Percentiles rank a stretch among this genome's conserved stretches.
Conservation (phyloP, 2,113 vertebrate genomes). For the Camelus bactrianus region DNA sequence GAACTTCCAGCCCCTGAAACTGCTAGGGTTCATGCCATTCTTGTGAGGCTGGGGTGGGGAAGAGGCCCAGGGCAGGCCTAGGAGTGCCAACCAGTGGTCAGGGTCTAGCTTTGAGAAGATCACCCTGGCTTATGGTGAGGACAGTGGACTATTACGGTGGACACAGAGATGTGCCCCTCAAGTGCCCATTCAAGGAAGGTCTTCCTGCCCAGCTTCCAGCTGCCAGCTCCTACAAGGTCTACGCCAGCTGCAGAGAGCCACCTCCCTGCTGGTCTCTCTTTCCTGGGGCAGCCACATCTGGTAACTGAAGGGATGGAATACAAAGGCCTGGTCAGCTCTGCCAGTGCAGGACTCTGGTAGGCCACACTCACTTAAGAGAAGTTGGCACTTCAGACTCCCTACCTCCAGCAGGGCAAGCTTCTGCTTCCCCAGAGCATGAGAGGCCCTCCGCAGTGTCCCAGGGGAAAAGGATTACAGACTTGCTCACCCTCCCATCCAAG, state of each 20-base stretch:
- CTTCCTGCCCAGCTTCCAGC: background rate
- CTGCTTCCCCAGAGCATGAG: background rate
- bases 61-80: background rate
- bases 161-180: background rate
- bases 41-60: background rate
- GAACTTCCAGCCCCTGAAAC: background rate
- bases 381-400: background rate
- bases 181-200: background rate
- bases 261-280: background rate
- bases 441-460: background rate
- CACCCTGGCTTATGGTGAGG: background rate
- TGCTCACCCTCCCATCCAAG: background rate
- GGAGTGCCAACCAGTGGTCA: background rate
- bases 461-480: background rate
- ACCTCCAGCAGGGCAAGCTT: background rate
- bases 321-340: background rate
- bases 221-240: background rate
- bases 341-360: background rate
- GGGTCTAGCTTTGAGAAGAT: background rate
- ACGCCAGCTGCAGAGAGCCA: background rate
- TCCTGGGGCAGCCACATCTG: background rate
- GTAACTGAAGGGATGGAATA: background rate
- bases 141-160: background rate
- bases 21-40: background rate
- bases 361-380: too few relatives aligned